Evolutionary conservation across 2,888 invertebrate species (phyloP), one percentile per base, ranked within the genome.

Genomic region (Rapana venosa): DNA sequence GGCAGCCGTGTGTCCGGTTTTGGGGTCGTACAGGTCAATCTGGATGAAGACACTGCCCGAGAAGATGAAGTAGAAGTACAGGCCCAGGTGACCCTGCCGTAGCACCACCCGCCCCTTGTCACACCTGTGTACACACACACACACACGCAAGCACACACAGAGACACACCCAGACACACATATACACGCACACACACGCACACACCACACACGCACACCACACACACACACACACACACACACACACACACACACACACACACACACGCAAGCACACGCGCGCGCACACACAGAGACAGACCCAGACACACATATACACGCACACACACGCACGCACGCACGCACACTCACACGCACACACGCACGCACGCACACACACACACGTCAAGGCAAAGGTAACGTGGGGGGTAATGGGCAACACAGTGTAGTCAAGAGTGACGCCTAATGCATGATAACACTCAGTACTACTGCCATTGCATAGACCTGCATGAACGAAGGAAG

Each of bases 1-100:
- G n/a, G 91, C 87, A n/a, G 87, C 88, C 35, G 87, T 91, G 79
- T 88, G 61, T 0, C 90, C 92, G 4, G 92, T 91, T n/a, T 88
- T 89, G 30, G 74, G 84, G 88, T 92, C 92, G 15, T 87, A 84
- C 17, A 89, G 77, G 87, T 93, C 92, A 20, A 91, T 91, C 91
- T 93, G 93, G 30, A 93, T 90, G 74, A 92, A 90, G 77, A 93
- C 92, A n/a, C 93, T 92, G 32, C 94, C 94, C 13, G 93, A 92
- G 90, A 91, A 94, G 87, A 94, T 92, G 90, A 93, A 93, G 90
- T 93, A 94, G 91, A 93, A 93, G 87, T 92, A 90, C n/a, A 88
- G 88, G 0, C 93, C 94, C 20, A 81, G 70, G 90, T 94, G 94
- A 17, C 93, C 93, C 35, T 93, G 92, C 1, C 94, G 91, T 5